Conservation (phyloP, 2,113 vertebrate genomes). For the Cyprinus carpio region DNA sequence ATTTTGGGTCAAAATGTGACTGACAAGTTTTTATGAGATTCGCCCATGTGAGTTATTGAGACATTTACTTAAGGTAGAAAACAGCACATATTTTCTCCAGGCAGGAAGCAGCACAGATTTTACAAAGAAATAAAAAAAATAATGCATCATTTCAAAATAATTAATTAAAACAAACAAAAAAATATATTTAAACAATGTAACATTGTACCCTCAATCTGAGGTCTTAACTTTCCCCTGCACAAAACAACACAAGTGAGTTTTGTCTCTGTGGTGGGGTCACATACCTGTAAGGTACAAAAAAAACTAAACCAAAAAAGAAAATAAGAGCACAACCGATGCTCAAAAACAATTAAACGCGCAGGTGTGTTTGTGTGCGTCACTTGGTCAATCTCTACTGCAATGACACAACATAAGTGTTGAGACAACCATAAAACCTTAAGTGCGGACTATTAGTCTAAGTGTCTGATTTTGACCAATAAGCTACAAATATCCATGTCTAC, state of each 20-base stretch:
- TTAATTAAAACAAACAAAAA: conserved; percentile 33
- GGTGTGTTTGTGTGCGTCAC: conserved; percentile 37
- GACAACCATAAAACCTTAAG: conserved; percentile 12
- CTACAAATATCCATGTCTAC: conserved; percentile 44
- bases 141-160: conserved; percentile 32
- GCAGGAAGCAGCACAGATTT: conserved; percentile 37
- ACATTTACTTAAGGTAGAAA: conserved; percentile 2
- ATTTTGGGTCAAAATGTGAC: background rate
- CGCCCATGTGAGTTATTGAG: background rate
- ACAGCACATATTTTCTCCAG: conserved; percentile 17
- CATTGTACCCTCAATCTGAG: conserved; percentile 78
- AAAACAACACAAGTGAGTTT: conserved; percentile 57
- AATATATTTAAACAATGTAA: conserved; percentile 55
- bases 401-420: conserved; percentile 6
- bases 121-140: background rate
- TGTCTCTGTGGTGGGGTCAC: conserved; percentile 60
- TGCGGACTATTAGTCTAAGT: conserved; percentile 9
- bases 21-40: background rate
- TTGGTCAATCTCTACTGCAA: conserved; percentile 48
- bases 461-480: conserved; percentile 25
- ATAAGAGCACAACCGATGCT: conserved; percentile 48
- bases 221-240: conserved; percentile 65
- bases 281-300: conserved; percentile 81
- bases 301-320: conserved; percentile 61
- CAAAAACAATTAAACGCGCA: conserved; percentile 32